Percentiles rank a stretch among this genome's conserved stretches.
Conservation (phyloP, 2,888 invertebrate species). For the Temnothorax rugatulus region DNA sequence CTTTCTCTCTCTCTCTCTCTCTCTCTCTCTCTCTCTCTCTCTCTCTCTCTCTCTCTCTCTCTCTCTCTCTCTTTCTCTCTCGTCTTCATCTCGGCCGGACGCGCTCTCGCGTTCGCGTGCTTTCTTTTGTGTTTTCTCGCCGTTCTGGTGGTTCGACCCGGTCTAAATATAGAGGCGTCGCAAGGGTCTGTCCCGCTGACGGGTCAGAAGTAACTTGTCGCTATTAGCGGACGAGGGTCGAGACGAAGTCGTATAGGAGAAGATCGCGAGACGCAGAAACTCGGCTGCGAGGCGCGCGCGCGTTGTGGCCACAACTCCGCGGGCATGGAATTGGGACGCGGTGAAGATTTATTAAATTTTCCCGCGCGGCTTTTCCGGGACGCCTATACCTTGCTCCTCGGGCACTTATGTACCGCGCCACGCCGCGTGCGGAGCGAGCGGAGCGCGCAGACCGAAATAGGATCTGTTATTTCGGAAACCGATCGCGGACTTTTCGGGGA, state of each 20-base stretch:
- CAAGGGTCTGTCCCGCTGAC: slow-evolving; percentile 76
- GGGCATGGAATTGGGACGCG: slow-evolving; percentile 23
- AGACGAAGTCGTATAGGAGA: slow-evolving; percentile 56
- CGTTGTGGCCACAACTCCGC: neutral
- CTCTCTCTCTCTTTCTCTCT: too few relatives aligned
- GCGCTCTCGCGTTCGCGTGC: slow-evolving; percentile 54
- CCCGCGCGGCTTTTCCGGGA: slow-evolving; percentile 28
- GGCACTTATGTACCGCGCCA: neutral
- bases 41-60: too few relatives aligned
- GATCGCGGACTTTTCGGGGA: neutral
- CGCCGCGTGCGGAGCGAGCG: neutral
- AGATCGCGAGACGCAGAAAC: slow-evolving; percentile 28
- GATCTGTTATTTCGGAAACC: slow-evolving; percentile 19
- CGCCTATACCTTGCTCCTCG: neutral
- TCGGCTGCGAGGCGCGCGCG: neutral
- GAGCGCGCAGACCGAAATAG: neutral
- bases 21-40: too few relatives aligned
- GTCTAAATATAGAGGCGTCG: slow-evolving; percentile 77
- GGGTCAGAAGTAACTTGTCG: slow-evolving; percentile 81
- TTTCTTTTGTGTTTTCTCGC: slow-evolving; percentile 76
- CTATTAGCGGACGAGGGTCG: slow-evolving; percentile 78
- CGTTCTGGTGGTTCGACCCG: slow-evolving; percentile 75
- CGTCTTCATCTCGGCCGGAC: neutral
- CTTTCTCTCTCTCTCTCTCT: too few relatives aligned
- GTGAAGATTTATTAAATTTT: slow-evolving; percentile 43